Base-by-base conservation (phyloP, 2,113 vertebrate genomes). In the Opisthocomus hoazin region DNA sequence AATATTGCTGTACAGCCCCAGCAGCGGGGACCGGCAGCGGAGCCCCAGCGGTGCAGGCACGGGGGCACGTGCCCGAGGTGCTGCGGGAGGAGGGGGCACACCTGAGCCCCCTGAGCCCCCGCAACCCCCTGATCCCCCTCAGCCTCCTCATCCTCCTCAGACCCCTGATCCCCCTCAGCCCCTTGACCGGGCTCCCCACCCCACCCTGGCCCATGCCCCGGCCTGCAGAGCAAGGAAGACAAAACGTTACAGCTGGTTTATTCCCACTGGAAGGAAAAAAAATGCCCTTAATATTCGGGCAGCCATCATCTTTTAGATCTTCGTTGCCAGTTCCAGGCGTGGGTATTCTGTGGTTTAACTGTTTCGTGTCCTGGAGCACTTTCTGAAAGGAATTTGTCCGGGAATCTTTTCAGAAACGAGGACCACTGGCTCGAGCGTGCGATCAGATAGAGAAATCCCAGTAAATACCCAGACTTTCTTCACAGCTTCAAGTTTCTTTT, bases 181-280 rank as follows among this genome's bases (percentile, higher is more conserved):
- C 45, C 54, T 34, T 5, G 3, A 24, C 39, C 4, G 1, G 78
- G 43, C 30, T 61, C 48, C 39, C 16, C 36, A 10, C 23, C 24
- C 8, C 19, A 51, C n/a, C 23, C 30, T 3, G 15, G 10, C 48
- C 48, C 36, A 3, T 27, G 2, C 2, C 1, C 21, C 1, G 1
- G 36, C 30, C 69, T 23, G 45, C 37, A 60, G 32, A 50, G 45
- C 2, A 2, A n/a, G 20, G 16, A 53, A 74, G 41, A 26, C 29
- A 39, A 50, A 75, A 39, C 12, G 10, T 22, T 24, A 32, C 46
- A 87, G 34, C 41, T 68, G 24, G 14, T 30, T 77, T 2, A 0
- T 71, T 95, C 51, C 56, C 53, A 26, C 57, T 23, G 48, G 19
- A 41, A 89, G 64, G 29, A 26, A 70, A 69, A 69, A 91, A 90